Evolutionary conservation across 2,797 vertebrate genomes (phyloP).

Genomic region (Rhincodon typus): DNA sequence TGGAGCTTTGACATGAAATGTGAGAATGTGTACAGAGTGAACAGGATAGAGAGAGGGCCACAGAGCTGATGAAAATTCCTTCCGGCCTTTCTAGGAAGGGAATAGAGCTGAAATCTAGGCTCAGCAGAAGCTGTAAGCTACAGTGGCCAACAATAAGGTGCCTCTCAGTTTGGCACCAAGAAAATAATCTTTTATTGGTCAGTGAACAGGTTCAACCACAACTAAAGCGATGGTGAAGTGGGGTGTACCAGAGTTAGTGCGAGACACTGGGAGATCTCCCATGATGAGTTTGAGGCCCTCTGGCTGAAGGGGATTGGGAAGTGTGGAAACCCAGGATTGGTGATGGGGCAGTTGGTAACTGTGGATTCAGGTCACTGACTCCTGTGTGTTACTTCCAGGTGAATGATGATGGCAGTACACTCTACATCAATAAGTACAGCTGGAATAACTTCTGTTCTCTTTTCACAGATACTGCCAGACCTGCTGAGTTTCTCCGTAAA

Average conservation of each 20-base stretch:
- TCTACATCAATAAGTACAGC: slow-evolving; percentile 63
- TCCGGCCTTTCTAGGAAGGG: background rate
- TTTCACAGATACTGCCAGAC: no score
- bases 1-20: background rate
- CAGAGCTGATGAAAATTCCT: background rate
- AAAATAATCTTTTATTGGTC: no score
- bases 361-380: background rate
- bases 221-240: background rate
- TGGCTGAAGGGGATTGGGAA: background rate
- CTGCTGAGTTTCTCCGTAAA: no score
- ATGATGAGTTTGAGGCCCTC: background rate
- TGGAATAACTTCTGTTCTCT: slow-evolving; percentile 54
- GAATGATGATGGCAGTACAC: slow-evolving; percentile 54
- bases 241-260: no score
- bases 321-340: no score
- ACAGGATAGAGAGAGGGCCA: background rate
- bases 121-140: background rate
- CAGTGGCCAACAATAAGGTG: background rate
- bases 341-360: background rate
- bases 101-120: background rate
- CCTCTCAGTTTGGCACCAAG: background rate
- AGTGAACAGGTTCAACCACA: background rate
- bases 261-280: no score
- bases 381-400: slow-evolving; percentile 48
- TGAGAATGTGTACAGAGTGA: background rate